Base-by-base conservation (phyloP, 1,140 invertebrate species). In the Drosophila novamexicana region DNA sequence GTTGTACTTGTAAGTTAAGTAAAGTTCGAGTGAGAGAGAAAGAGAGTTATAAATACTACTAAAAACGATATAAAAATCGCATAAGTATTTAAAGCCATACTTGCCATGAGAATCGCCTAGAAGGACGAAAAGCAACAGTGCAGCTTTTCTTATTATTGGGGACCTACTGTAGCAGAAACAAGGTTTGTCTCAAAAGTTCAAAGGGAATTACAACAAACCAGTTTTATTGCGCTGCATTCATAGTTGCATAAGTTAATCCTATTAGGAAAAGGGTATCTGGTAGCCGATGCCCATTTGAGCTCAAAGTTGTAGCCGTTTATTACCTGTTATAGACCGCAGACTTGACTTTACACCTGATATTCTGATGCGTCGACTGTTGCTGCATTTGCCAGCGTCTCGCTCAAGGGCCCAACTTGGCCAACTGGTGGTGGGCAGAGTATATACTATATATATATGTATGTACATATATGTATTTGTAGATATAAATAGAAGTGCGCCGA, bases 331-430 rank as follows among this genome's bases (percentile, higher is more conserved):
- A 22, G 47, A 68, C 29, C 57, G 58, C 66, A 62, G 32, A 54
- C 58, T 47, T 47, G 32, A 56, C 52, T 22, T 56, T 63, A 71
- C 68, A 71, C 68, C 59, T 71, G 68, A 71, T 71, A 71, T 64
- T 16, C 37, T 62, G 49, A 49, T 54, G 50, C 10, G 16, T 16
- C 29, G 6, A 44, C 22, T 10, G 29, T 39, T 50, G 12, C 36
- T 37, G 61, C 12, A 45, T 47, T 44, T 52, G 39, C 32, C 10
- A 18, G 44, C 66, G 37, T 70, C 58, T 54, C 56, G 56, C 49
- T 47, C 42, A 71, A 71, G 68, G 68, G 59, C 66, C 32, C 57
- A 61, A 36, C 36, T 68, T 68, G 57, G 66, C 50, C 58, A 63
- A 68, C 16, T 40, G 32, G 56, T 40, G 32, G 36, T 29, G 65